Evolutionary conservation across 2,888 invertebrate genomes (phyloP), one percentile per base, ranked within the genome.

Genomic region (Prenolepis imparis): DNA sequence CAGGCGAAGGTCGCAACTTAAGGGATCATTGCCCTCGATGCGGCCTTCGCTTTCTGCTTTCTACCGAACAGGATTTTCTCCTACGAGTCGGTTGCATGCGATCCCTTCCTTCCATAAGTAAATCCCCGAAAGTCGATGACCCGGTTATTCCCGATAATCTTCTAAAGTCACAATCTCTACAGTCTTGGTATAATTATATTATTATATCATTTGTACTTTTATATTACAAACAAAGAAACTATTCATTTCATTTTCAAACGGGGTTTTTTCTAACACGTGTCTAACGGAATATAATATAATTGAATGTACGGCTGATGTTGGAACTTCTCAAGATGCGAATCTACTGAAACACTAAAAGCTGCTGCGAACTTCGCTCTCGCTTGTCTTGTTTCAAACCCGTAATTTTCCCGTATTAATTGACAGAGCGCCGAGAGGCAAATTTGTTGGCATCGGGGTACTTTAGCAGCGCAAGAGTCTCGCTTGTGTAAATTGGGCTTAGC

Each of bases 71-170:
- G 15, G 32, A 32, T 59, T 18, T n/a, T 21, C 44, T 15, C n/a
- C 57, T n/a, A 32, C 18, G 48, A 48, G 39, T 41, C 24, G 15
- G 36, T 44, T 44, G 64, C 61, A 67, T 32, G 66, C 67, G 44
- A 75, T 82, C 59, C 64, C 48, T 39, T 41, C n/a, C 67, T 59
- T 52, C 32, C 21, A 36, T 63, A 63, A 36, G 63, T 32, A 55
- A 55, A 55, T 70, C 63, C 21, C 48, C 21, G 32, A 52, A 52
- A 63, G 64, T 66, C 66, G 64, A 41, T 21, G 64, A 24, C 4
- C 4, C 39, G 36, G 5, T 36, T 36, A 11, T 41, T 64, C 12
- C n/a, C 8, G 41, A 15, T 24, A 15, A 15, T 15, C 24, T n/a
- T 39, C 15, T 18, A 24, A 32, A 66, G 64, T 12, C 12, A 64